phyloP scores from a whole-genome alignment of 1,140 invertebrate genomes.

The Arion vulgaris region DNA sequence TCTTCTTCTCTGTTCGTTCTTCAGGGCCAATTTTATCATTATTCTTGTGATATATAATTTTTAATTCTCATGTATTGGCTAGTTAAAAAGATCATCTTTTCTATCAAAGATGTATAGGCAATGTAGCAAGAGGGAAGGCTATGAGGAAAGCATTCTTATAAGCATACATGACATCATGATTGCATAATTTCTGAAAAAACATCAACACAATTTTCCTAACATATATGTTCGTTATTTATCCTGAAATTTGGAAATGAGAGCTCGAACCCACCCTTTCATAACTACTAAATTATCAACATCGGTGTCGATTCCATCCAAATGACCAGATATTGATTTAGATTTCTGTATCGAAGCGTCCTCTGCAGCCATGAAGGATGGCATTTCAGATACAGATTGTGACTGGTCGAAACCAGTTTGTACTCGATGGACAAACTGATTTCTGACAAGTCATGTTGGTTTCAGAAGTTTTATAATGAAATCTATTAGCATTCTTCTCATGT shows the following conservation, averaged over 20 bases:
- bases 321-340: slow-evolving; percentile 43
- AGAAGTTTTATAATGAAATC: neutral
- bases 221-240: slow-evolving; percentile 13
- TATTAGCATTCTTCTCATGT: slow-evolving; percentile 12
- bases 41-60: no score
- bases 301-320: slow-evolving; percentile 49
- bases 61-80: no score
- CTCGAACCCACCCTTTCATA: slow-evolving; percentile 61
- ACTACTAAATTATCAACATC: slow-evolving; percentile 56
- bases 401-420: neutral
- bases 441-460: neutral
- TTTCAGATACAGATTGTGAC: neutral
- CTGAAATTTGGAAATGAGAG: slow-evolving; percentile 61
- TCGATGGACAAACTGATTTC: slow-evolving; percentile 44
- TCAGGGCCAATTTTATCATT: no score
- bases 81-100: no score
- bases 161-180: no score
- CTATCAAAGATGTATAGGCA: no score
- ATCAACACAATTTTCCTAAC: no score
- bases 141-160: no score
- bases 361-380: neutral
- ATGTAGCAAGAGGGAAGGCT: no score
- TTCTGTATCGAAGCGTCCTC: slow-evolving; percentile 18
- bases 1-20: no score
- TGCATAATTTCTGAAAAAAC: no score